phyloP scores from a whole-genome alignment of 2,797 vertebrate species.

The Allobates femoralis region DNA sequence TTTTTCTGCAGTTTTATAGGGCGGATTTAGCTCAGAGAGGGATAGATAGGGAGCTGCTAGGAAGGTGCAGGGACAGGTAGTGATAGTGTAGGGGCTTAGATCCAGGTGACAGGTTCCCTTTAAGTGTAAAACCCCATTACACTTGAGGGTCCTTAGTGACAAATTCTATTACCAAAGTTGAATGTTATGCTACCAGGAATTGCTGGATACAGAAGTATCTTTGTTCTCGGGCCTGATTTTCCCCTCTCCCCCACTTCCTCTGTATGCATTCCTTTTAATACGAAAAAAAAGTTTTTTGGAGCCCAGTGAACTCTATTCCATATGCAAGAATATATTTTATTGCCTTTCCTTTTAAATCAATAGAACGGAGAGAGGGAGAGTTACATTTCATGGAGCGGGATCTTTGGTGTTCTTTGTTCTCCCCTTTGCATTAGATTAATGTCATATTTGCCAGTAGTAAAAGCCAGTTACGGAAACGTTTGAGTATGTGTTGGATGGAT shows the following conservation, averaged over 20 bases:
- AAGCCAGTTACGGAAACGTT: slow-evolving; percentile 6
- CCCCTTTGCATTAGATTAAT: slow-evolving; percentile 21
- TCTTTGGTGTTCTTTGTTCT: slow-evolving; percentile 8
- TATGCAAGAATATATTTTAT: slow-evolving; percentile 37
- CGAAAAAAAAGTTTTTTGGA: slow-evolving; percentile 9
- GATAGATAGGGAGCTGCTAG: too few relatives aligned
- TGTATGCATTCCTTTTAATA: slow-evolving; percentile 47
- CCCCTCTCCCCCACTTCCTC: slow-evolving; percentile 16
- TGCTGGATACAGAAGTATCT: slow-evolving; percentile 17
- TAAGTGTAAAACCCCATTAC: slow-evolving; percentile 67
- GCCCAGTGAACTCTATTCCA: slow-evolving; percentile 19
- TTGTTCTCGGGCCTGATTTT: slow-evolving; percentile 19
- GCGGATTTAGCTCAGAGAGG: too few relatives aligned
- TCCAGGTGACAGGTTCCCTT: too few relatives aligned
- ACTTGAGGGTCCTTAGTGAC: slow-evolving; percentile 46
- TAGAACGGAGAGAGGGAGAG: not conserved
- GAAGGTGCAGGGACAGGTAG: too few relatives aligned
- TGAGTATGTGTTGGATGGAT: slow-evolving; percentile 31
- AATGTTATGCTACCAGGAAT: slow-evolving; percentile 46
- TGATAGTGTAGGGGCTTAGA: too few relatives aligned
- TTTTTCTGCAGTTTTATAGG: too few relatives aligned
- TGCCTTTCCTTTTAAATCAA: slow-evolving; percentile 12
- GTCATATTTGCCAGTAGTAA: slow-evolving; percentile 15
- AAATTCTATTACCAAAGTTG: slow-evolving; percentile 63
- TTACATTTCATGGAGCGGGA: slow-evolving; percentile 17